Conservation (phyloP, 2,888 invertebrate genomes). For the Perdita meconis region DNA sequence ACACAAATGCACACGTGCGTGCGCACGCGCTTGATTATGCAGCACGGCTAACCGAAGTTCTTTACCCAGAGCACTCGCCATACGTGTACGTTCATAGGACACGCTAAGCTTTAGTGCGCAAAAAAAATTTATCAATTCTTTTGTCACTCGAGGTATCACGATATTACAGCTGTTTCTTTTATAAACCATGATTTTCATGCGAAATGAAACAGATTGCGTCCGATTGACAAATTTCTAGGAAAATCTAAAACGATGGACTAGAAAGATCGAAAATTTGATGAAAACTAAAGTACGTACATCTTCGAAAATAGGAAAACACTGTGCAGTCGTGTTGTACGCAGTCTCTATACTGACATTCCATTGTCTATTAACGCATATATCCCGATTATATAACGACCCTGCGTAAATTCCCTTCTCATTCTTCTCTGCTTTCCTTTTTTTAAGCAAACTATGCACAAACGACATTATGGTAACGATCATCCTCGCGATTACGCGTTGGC, state of each 20-base stretch:
- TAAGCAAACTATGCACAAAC: slow-evolving; percentile 2
- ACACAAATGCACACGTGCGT: slow-evolving; percentile 49
- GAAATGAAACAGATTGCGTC: no score
- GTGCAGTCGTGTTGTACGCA: slow-evolving; percentile 28
- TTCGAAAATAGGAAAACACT: not conserved
- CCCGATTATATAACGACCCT: slow-evolving; percentile 77
- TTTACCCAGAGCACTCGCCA: slow-evolving; percentile 48
- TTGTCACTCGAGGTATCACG: not conserved
- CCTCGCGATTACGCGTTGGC: not conserved
- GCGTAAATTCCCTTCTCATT: slow-evolving; percentile 56
- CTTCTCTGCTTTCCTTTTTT: slow-evolving; percentile 21
- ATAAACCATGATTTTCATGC: no score
- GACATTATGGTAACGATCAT: not conserved
- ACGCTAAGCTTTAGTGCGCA: slow-evolving; percentile 15
- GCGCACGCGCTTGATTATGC: slow-evolving; percentile 67
- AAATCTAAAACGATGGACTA: no score
- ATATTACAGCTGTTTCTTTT: no score
- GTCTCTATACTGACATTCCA: slow-evolving; percentile 68
- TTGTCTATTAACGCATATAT: slow-evolving; percentile 76
- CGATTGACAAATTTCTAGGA: no score
- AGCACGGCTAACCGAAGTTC: slow-evolving; percentile 54
- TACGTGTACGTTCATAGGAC: slow-evolving; percentile 24
- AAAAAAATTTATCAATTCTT: slow-evolving; percentile 18
- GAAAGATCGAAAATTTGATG: not conserved
- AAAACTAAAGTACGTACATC: slow-evolving; percentile 9